Evolutionary conservation across 2,797 vertebrate species (phyloP).

Genomic region (Furcifer pardalis): DNA sequence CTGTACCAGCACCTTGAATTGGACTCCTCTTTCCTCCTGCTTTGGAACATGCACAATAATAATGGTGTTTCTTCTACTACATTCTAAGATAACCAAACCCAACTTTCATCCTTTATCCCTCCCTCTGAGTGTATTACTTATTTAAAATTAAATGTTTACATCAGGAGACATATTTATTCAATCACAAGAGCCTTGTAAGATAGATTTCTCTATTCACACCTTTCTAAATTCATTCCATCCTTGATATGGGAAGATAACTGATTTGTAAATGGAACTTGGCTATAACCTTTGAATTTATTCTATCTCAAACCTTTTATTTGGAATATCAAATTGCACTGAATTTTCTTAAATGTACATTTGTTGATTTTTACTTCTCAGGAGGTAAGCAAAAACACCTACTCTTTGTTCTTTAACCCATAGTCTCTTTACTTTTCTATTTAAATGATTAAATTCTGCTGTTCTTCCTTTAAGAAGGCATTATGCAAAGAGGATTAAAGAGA

Average conservation of each 20-base stretch:
- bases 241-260: slow-evolving; percentile 17
- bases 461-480: neutral
- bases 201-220: neutral
- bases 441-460: slow-evolving; percentile 5
- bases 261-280: slow-evolving; percentile 4
- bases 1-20: too few species aligned
- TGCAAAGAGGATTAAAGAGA: slow-evolving; percentile 19
- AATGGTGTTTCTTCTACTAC: too few species aligned
- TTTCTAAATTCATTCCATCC: slow-evolving; percentile 11
- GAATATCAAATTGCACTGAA: neutral
- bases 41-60: too few species aligned
- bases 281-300: slow-evolving; percentile 8
- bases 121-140: slow-evolving; percentile 2
- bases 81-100: too few species aligned
- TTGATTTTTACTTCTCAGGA: neutral
- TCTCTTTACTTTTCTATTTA: neutral
- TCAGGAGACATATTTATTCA: slow-evolving; percentile 12
- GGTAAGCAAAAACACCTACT: too few species aligned
- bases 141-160: slow-evolving; percentile 35
- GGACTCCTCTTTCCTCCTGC: too few species aligned
- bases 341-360: neutral
- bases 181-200: slow-evolving; percentile 12
- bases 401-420: slow-evolving; percentile 14
- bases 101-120: too few species aligned
- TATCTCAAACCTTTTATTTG: slow-evolving; percentile 23